A percentile compares a stretch with the other conserved stretches of the same genome.
These are phyloP conservation scores for Cheirogaleus major DNA, from an alignment of 2,797 vertebrate species.

Conservation along the genomic window DNA sequence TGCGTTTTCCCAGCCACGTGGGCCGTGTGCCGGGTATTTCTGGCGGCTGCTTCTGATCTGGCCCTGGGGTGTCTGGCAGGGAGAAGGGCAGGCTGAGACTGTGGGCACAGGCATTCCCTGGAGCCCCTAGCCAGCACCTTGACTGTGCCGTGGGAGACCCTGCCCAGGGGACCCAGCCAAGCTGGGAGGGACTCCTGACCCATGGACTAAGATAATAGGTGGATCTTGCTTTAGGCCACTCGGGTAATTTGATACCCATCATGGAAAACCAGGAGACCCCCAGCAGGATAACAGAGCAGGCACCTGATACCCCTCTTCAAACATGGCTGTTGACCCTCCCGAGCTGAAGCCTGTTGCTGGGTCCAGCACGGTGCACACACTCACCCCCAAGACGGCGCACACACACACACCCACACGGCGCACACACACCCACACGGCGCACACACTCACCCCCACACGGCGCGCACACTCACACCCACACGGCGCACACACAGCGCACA, in stretches of 20 bases:
- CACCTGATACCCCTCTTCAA: neutral
- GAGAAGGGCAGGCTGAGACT: neutral
- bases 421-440: too few species aligned
- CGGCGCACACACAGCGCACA: rapidly evolving
- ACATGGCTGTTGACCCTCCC: neutral
- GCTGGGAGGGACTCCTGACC: neutral
- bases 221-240: neutral
- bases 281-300: neutral
- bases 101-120: neutral
- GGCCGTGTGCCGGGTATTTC: neutral
- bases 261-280: neutral
- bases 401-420: too few species aligned
- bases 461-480: too few species aligned
- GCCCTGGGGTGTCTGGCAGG: neutral
- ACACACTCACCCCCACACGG: too few species aligned
- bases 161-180: neutral
- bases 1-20: neutral
- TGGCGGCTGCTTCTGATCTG: neutral
- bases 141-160: neutral
- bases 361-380: neutral
- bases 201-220: too few species aligned
- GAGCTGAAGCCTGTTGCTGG: neutral
- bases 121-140: neutral
- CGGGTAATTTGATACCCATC: neutral
- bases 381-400: neutral